Evolutionary conservation across 23 tunicate genomes (phyloP).

Genomic region (Styela clava): DNA sequence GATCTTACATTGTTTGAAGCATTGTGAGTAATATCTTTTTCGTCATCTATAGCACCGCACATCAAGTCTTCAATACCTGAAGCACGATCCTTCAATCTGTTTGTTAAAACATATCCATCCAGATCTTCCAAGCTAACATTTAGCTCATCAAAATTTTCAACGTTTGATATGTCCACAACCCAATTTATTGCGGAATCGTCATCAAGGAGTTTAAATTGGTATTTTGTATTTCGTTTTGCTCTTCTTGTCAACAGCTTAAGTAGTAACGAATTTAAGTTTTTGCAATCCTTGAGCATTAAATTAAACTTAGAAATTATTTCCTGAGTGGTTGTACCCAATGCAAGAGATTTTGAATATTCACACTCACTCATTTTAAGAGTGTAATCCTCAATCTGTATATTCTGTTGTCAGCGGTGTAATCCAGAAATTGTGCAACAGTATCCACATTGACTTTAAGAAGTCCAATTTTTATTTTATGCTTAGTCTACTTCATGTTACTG

Average conservation of each 20-base stretch:
- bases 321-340: background rate
- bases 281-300: background rate
- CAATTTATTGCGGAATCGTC: background rate
- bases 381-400: no score
- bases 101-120: conserved; percentile 1
- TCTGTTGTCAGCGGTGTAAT: no score
- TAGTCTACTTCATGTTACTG: no score
- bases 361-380: background rate
- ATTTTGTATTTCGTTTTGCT: background rate
- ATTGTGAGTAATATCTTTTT: background rate
- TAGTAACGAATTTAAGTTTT: no score
- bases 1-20: background rate
- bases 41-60: background rate
- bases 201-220: background rate
- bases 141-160: background rate
- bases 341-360: background rate
- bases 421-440: no score
- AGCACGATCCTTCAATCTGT: conserved; percentile 1
- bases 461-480: no score
- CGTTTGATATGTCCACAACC: background rate
- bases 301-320: background rate
- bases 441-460: no score
- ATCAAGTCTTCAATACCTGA: background rate
- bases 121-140: background rate
- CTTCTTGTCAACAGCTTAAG: background rate